phyloP scores from a whole-genome alignment of 1,140 invertebrate genomes.

The Ylistrum balloti region DNA sequence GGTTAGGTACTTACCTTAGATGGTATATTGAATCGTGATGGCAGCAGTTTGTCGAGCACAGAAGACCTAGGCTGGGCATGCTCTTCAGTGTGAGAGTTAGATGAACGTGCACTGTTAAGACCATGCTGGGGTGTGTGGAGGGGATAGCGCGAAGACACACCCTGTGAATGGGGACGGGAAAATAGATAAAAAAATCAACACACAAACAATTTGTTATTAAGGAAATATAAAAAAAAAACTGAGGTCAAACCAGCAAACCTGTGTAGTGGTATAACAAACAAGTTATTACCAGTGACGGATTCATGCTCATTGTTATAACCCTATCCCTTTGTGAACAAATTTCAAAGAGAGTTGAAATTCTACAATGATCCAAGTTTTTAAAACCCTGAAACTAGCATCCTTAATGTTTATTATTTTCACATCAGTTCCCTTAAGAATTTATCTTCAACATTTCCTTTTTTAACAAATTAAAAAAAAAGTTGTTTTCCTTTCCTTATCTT shows the following conservation, averaged over 20 bases:
- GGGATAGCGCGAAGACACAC: neutral
- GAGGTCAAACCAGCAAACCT: neutral
- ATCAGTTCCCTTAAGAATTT: no score
- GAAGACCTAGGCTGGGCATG: constrained; percentile 49
- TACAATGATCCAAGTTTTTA: neutral
- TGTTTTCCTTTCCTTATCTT: no score
- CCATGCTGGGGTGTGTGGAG: constrained; percentile 30
- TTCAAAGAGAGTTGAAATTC: neutral
- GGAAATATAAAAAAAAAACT: neutral
- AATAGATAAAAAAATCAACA: neutral
- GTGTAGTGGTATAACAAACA: neutral
- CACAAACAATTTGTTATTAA: neutral
- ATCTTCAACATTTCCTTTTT: no score
- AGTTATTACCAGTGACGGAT: neutral
- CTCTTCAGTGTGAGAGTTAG: constrained; percentile 11
- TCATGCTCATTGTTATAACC: neutral
- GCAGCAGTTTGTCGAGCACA: constrained; percentile 62
- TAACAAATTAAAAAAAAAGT: no score
- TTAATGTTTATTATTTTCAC: no score
- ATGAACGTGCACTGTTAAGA: neutral
- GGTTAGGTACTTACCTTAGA: constrained; percentile 64
- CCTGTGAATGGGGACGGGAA: constrained; percentile 7
- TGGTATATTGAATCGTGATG: constrained; percentile 66
- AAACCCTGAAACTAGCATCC: no score
- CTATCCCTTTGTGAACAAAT: no score